Conservation (phyloP, 2,113 vertebrate genomes). For the Aramus guarauna region DNA sequence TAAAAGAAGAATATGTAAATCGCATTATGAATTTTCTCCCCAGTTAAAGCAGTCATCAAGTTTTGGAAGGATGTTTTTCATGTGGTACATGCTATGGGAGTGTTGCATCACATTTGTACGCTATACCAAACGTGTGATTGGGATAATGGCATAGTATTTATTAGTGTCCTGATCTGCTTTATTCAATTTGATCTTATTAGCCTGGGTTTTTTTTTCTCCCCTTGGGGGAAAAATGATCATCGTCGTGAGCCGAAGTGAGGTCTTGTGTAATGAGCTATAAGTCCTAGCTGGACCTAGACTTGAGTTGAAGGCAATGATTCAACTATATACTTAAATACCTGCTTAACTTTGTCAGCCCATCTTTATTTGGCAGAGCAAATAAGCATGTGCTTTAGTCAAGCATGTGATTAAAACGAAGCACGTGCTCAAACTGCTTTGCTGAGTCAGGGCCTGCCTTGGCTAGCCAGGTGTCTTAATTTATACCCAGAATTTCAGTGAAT, state of each 20-base stretch:
- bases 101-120: fast-evolving
- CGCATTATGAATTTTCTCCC: slow-evolving; percentile 21
- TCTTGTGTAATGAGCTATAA: background rate
- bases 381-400: background rate
- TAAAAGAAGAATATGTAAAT: slow-evolving; percentile 32
- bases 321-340: background rate
- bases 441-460: slow-evolving; percentile 28
- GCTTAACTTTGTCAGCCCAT: background rate
- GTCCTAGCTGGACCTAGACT: background rate
- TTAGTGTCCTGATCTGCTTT: background rate
- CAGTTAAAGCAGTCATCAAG: slow-evolving; percentile 10
- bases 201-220: background rate
- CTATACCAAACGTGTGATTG: background rate
- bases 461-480: background rate
- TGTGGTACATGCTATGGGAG: background rate
- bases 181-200: background rate
- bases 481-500: background rate
- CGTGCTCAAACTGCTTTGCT: background rate
- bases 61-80: slow-evolving; percentile 3
- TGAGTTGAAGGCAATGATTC: background rate
- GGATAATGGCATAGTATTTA: background rate
- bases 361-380: background rate
- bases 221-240: background rate
- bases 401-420: background rate
- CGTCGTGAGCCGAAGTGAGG: background rate